Percentiles rank a stretch among this genome's conserved stretches.
Conservation (phyloP, 1,140 invertebrate genomes). For the Atta colombica region DNA sequence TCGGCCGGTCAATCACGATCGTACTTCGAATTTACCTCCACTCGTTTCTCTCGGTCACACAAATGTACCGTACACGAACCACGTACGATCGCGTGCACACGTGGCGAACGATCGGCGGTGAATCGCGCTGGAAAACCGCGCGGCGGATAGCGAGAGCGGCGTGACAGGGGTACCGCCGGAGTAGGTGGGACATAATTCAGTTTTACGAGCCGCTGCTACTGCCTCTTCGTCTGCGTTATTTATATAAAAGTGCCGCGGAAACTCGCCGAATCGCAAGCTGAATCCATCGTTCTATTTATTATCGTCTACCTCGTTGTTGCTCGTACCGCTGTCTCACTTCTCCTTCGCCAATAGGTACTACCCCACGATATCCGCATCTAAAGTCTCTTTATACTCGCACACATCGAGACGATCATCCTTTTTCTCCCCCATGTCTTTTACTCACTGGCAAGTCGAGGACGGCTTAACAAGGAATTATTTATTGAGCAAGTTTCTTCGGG, state of each 20-base stretch:
- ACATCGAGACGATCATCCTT: constrained; percentile 48
- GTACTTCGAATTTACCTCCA: constrained; percentile 41
- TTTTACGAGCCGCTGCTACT: constrained; percentile 73
- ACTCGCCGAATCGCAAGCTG: constrained; percentile 51
- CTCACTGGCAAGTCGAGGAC: constrained; percentile 63
- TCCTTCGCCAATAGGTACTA: constrained; percentile 1
- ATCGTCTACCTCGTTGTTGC: constrained; percentile 57
- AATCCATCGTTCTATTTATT: constrained; percentile 73
- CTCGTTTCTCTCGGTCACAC: background rate
- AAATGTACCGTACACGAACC: constrained; percentile 37
- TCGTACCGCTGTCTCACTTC: constrained; percentile 9
- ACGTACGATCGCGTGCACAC: constrained; percentile 61
- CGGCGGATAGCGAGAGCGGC: constrained; percentile 5
- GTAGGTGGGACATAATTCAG: constrained; percentile 75
- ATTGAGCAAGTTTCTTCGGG: constrained; percentile 74
- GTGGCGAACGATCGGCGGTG: constrained; percentile 45
- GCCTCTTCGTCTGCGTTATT: constrained; percentile 66
- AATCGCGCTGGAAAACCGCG: constrained; percentile 47
- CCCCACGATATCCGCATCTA: constrained; percentile 1
- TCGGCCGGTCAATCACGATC: constrained; percentile 63
- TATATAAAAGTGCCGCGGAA: constrained; percentile 67
- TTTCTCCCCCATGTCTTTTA: constrained; percentile 1
- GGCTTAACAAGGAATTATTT: constrained; percentile 77
- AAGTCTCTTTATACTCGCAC: constrained; percentile 40
- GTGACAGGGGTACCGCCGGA: constrained; percentile 19